These are phyloP conservation scores for Synchiropus splendidus DNA, from an alignment of 2,113 vertebrate species.

Conservation along the genomic window DNA sequence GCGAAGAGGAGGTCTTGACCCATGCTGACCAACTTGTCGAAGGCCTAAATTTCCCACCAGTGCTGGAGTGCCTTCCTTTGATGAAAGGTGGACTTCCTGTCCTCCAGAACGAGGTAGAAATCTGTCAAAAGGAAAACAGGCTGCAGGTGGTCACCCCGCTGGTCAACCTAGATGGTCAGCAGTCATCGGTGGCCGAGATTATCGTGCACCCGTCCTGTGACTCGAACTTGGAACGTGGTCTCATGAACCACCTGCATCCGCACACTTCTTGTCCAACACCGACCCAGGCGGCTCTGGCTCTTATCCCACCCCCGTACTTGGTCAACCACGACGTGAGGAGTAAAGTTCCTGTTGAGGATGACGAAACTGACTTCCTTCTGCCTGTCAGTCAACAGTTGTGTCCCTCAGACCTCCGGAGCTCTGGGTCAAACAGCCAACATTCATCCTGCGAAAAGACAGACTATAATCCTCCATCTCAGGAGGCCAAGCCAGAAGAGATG, in stretches of 20 bases:
- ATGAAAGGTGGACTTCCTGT: conserved; percentile 45
- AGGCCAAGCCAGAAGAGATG: conserved; percentile 25
- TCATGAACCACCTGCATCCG: conserved; percentile 4
- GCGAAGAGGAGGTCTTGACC: conserved; percentile 45
- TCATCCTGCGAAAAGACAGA: conserved; percentile 9
- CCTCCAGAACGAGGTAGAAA: conserved; percentile 17
- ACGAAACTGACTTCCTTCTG: conserved; percentile 12
- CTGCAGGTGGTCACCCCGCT: conserved; percentile 45
- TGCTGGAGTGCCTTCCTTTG: conserved; percentile 49
- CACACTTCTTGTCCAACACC: conserved; percentile 1
- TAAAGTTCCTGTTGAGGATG: conserved; percentile 17
- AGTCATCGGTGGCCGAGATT: conserved; percentile 17
- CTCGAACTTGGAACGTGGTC: not conserved
- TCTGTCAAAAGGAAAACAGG: conserved; percentile 1
- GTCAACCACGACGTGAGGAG: not conserved
- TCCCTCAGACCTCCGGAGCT: conserved; percentile 21
- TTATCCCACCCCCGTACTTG: conserved; percentile 15
- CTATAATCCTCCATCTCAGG: conserved; percentile 8
- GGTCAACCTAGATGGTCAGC: conserved; percentile 5
- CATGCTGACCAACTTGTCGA: conserved; percentile 12
- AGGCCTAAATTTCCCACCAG: conserved; percentile 2
- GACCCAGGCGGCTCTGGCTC: conserved; percentile 16
- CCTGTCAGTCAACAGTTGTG: conserved; percentile 1
- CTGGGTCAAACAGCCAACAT: conserved; percentile 12
- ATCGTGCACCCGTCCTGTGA: conserved; percentile 4